Conservation (phyloP, 2,113 vertebrate genomes). For the Chaetops frenatus region DNA sequence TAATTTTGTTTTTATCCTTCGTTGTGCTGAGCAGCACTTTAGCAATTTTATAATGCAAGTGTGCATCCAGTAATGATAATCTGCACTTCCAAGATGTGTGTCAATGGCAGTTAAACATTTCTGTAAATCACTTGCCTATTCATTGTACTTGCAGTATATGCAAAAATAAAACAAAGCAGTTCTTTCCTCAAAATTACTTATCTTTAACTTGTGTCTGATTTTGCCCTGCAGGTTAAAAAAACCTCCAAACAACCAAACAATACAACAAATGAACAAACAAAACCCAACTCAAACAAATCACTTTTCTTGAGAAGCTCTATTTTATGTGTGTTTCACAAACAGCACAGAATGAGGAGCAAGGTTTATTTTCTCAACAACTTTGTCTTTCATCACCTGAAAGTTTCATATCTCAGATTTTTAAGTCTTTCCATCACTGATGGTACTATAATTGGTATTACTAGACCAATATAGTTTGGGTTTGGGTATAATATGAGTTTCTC, state of each 20-base stretch:
- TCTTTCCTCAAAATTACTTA: not conserved
- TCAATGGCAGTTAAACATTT: not conserved
- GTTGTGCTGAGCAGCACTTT: not conserved
- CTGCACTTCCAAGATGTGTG: not conserved
- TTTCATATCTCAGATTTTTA: not conserved
- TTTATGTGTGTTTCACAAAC: not conserved
- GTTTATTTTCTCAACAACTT: not conserved
- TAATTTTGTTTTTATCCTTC: not conserved
- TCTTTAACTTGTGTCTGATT: not conserved
- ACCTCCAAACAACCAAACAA: fast-evolving
- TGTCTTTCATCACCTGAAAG: not conserved
- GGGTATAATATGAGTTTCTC: not conserved
- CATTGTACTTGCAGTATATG: not conserved
- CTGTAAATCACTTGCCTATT: not conserved
- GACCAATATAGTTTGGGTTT: too few species aligned
- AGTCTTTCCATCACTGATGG: not conserved
- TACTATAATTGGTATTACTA: not conserved
- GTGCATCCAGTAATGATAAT: not conserved
- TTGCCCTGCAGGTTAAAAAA: not conserved
- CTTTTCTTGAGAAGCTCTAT: not conserved
- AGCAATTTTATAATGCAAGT: not conserved
- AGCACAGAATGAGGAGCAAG: not conserved
- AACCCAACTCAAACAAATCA: not conserved
- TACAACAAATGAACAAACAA: not conserved
- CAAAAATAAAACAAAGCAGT: not conserved